phyloP scores from a whole-genome alignment of 1,140 invertebrate species.

The Zelostemma sp. region DNA sequence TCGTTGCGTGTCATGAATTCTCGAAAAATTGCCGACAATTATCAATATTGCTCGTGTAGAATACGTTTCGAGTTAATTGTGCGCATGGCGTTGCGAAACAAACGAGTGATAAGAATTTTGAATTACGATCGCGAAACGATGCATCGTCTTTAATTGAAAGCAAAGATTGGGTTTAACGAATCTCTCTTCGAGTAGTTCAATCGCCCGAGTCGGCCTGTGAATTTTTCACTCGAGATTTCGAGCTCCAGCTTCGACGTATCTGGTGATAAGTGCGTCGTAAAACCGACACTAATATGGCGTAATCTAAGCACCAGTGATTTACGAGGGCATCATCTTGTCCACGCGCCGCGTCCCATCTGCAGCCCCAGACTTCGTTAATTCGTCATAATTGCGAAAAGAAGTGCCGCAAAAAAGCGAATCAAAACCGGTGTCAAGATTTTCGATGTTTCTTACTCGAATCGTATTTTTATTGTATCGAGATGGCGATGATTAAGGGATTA shows the following conservation, averaged over 20 bases:
- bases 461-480: too few species aligned
- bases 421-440: too few species aligned
- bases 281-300: constrained; percentile 61
- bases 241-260: constrained; percentile 41
- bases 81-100: too few species aligned
- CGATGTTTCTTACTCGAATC: too few species aligned
- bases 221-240: constrained; percentile 26
- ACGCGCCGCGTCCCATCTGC: constrained; percentile 46
- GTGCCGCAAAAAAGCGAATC: not conserved
- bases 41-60: not conserved
- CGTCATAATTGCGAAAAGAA: not conserved
- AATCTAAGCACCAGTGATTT: constrained; percentile 63
- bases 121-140: too few species aligned
- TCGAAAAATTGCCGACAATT: constrained; percentile 13
- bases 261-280: constrained; percentile 59
- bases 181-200: too few species aligned
- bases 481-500: too few species aligned
- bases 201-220: constrained; percentile 9
- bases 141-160: not conserved
- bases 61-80: too few species aligned
- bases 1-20: constrained; percentile 20
- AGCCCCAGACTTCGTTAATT: constrained; percentile 14
- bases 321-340: constrained; percentile 63
- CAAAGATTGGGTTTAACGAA: not conserved
- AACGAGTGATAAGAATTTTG: too few species aligned